Conservation (phyloP, 2,888 invertebrate genomes). For the Blera fallax region DNA sequence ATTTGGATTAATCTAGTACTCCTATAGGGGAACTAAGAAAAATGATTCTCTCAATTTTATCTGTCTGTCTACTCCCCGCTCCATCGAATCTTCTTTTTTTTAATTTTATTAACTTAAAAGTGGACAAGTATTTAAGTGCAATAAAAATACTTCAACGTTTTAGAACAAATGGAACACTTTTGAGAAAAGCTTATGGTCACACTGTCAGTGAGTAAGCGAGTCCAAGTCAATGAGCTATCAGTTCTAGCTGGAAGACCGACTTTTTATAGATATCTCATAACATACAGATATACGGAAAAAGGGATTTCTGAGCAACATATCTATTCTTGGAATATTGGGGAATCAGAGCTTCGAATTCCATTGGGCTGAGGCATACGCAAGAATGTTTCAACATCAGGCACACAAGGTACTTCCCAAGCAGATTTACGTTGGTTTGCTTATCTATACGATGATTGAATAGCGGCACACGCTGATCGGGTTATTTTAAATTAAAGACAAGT, state of each 20-base stretch:
- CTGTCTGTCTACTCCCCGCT: too few species aligned
- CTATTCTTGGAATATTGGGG: constrained; percentile 4
- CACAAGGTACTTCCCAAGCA: constrained; percentile 29
- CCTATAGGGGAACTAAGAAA: too few species aligned
- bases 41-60: too few species aligned
- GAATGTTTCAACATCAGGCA: neutral
- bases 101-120: too few species aligned
- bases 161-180: too few species aligned
- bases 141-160: too few species aligned
- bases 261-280: neutral
- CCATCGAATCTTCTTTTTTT: too few species aligned
- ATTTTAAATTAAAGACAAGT: neutral
- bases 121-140: too few species aligned
- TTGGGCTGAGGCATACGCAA: neutral
- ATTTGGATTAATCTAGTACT: too few species aligned
- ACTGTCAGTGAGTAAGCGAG: too few species aligned
- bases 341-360: constrained; percentile 21
- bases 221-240: constrained; percentile 1
- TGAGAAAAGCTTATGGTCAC: too few species aligned
- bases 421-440: constrained; percentile 7
- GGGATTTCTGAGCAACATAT: neutral
- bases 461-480: constrained; percentile 40
- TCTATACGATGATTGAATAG: constrained; percentile 17
- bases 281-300: neutral
- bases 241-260: neutral